Conservation (phyloP, 2,888 invertebrate species). For the Ophion slaviceki region DNA sequence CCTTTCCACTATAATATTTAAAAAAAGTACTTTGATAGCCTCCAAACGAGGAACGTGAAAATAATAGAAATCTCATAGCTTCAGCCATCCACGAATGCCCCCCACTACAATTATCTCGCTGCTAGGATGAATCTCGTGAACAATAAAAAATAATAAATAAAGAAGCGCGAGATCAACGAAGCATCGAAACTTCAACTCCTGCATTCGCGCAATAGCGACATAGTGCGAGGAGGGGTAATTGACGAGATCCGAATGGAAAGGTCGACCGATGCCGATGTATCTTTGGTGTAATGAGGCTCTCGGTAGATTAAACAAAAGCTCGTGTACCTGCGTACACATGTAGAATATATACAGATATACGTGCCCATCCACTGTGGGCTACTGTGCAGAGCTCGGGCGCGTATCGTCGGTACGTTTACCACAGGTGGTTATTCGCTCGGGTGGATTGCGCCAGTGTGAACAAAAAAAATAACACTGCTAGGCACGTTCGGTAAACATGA, state of each 20-base stretch:
- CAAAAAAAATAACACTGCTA: conserved; percentile 46
- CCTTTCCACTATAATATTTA: too few relatives aligned
- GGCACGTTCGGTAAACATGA: conserved; percentile 68
- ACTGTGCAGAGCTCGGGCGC: not conserved
- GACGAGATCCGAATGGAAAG: conserved; percentile 17
- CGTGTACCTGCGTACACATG: not conserved
- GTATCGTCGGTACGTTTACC: conserved; percentile 42
- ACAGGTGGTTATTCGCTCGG: conserved; percentile 58
- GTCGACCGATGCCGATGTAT: conserved; percentile 7
- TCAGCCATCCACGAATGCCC: not conserved
- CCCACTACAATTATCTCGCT: not conserved
- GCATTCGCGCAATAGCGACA: not conserved
- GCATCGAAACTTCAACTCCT: not conserved
- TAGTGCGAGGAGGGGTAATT: not conserved
- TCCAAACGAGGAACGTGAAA: not conserved
- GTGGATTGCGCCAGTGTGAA: conserved; percentile 28
- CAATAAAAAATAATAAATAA: not conserved
- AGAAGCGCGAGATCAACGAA: not conserved
- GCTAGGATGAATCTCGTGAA: not conserved
- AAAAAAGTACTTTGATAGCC: too few relatives aligned
- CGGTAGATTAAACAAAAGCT: conserved; percentile 33
- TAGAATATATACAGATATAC: not conserved
- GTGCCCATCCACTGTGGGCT: not conserved
- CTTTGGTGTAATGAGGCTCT: conserved; percentile 10
- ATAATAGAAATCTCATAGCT: not conserved